Conservation (phyloP, 2,113 vertebrate species). For the Amia ocellicauda region DNA sequence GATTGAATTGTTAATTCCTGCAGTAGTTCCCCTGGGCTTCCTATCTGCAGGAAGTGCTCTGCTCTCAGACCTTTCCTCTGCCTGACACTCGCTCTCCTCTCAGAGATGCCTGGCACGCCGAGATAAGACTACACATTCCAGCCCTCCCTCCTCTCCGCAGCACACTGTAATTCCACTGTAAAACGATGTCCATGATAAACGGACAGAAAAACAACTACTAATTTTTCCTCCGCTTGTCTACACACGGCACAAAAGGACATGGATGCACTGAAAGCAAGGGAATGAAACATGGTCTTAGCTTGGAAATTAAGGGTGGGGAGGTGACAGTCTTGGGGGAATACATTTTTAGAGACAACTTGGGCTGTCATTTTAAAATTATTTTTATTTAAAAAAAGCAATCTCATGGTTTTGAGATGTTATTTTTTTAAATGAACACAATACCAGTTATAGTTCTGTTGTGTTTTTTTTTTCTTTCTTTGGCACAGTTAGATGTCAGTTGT, state of each 20-base stretch:
- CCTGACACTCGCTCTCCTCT: slow-evolving; percentile 61
- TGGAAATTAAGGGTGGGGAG: no score
- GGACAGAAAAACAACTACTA: slow-evolving; percentile 49
- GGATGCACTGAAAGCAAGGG: not conserved
- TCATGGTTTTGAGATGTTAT: no score
- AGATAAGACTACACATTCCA: slow-evolving; percentile 55
- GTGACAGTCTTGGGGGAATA: no score
- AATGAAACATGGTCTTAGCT: no score
- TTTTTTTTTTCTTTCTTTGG: no score
- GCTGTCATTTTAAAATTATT: no score
- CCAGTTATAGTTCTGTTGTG: no score
- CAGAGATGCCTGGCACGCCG: slow-evolving; percentile 55
- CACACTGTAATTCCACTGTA: slow-evolving; percentile 42
- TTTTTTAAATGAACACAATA: no score
- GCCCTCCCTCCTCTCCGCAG: slow-evolving; percentile 29
- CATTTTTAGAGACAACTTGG: no score
- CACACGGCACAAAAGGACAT: not conserved
- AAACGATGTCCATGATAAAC: slow-evolving; percentile 55
- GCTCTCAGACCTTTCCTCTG: slow-evolving; percentile 50
- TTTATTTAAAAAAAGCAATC: no score
- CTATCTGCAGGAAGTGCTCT: slow-evolving; percentile 35
- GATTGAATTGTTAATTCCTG: slow-evolving; percentile 19
- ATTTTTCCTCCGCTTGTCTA: slow-evolving; percentile 29
- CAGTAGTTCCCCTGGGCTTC: slow-evolving; percentile 15
- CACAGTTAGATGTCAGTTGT: no score